These are phyloP conservation scores for Drosophila kanekoi DNA, from an alignment of 2,888 invertebrate species.

Conservation along the genomic window DNA sequence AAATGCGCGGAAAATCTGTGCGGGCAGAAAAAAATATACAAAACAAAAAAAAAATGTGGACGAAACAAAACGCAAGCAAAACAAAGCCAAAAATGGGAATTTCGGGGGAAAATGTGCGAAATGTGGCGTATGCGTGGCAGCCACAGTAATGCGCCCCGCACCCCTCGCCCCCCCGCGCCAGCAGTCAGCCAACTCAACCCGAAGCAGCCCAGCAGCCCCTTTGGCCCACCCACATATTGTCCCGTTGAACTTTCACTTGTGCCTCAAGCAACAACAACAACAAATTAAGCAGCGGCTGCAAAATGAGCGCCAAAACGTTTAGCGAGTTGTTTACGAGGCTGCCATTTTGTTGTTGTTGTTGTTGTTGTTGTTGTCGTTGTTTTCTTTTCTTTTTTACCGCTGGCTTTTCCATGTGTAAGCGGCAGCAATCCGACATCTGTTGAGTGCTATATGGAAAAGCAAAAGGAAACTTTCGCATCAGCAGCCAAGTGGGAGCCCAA, in stretches of 20 bases:
- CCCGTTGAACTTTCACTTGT: constrained; percentile 72
- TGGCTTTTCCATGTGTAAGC: constrained; percentile 34
- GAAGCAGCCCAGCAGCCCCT: constrained; percentile 2
- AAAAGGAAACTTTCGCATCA: constrained; percentile 39
- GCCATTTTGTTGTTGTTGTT: constrained; percentile 41
- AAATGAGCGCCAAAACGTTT: constrained; percentile 77
- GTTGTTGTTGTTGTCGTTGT: neutral
- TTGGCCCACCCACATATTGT: constrained; percentile 52
- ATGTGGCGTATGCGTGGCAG: constrained; percentile 65
- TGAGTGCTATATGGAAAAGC: constrained; percentile 50
- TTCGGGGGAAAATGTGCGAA: constrained; percentile 57
- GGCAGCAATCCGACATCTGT: constrained; percentile 56
- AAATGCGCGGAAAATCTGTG: constrained; percentile 75
- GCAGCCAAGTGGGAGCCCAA: constrained; percentile 33
- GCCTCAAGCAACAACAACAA: constrained; percentile 55
- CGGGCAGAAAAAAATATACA: constrained; percentile 42
- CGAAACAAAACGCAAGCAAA: constrained; percentile 45
- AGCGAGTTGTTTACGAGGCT: constrained; percentile 77
- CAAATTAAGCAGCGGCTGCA: constrained; percentile 76
- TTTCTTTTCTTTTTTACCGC: constrained; percentile 14
- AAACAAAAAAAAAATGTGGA: constrained; percentile 12
- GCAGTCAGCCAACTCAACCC: constrained; percentile 7
- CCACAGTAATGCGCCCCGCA: constrained; percentile 32
- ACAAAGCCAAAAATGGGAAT: constrained; percentile 47
- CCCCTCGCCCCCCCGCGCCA: neutral